Percentiles rank a stretch among this genome's conserved stretches.
phyloP scores from a whole-genome alignment of 2,113 vertebrate genomes.

The Perca flavescens region DNA sequence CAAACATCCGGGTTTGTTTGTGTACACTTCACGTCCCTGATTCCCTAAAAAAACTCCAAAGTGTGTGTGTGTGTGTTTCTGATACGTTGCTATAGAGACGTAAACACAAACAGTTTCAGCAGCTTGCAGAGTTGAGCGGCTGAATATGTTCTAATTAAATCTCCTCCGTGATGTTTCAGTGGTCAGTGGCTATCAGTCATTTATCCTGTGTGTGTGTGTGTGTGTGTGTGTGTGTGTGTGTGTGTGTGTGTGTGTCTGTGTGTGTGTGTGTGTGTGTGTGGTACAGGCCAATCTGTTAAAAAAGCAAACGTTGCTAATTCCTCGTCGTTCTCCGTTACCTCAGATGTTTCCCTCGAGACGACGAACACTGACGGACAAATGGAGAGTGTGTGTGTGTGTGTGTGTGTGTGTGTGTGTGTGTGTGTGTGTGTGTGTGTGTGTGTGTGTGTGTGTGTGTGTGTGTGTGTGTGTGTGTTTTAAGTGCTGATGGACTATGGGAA shows the following conservation, averaged over 20 bases:
- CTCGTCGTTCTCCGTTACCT: slow-evolving; percentile 89
- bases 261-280: slow-evolving; percentile 23
- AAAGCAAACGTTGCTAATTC: slow-evolving; percentile 89
- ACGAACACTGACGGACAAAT: slow-evolving; percentile 87
- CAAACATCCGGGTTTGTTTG: no score
- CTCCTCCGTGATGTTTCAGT: background rate
- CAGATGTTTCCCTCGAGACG: slow-evolving; percentile 91
- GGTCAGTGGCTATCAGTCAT: background rate
- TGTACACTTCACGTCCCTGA: no score
- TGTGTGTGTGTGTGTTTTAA: slow-evolving; percentile 14
- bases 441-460: slow-evolving; percentile 34
- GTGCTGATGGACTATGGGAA: slow-evolving; percentile 68
- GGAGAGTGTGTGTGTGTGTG: slow-evolving; percentile 40
- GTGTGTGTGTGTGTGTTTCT: background rate
- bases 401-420: slow-evolving; percentile 16
- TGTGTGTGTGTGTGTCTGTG: slow-evolving; percentile 19
- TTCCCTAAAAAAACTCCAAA: no score
- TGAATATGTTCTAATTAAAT: slow-evolving; percentile 13
- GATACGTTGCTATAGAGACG: background rate
- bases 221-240: slow-evolving; percentile 30
- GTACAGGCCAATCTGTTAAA: slow-evolving; percentile 55
- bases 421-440: slow-evolving; percentile 25
- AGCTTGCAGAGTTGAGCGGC: background rate
- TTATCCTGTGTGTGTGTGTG: background rate
- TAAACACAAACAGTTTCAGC: background rate